Conservation (phyloP, 2,113 vertebrate species). For the Heteronetta atricapilla region DNA sequence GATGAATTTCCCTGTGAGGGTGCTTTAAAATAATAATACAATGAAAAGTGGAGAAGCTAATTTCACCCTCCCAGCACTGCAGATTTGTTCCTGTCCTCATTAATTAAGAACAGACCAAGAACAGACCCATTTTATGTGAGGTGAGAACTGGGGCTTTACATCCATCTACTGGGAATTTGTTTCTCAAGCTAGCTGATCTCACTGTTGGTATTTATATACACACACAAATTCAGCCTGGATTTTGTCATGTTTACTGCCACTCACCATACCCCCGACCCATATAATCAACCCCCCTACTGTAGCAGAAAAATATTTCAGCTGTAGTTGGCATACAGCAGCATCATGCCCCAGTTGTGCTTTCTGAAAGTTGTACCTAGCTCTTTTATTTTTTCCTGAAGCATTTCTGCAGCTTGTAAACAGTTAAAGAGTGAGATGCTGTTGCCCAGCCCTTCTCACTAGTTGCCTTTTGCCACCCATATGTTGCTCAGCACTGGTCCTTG, state of each 20-base stretch:
- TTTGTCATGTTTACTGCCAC: not conserved
- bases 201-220: not conserved
- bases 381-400: not conserved
- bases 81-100: not conserved
- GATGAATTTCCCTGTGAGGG: not conserved
- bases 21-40: not conserved
- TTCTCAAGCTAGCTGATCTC: not conserved
- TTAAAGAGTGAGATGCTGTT: not conserved
- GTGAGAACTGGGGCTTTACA: not conserved
- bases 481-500: not conserved
- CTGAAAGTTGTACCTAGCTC: not conserved
- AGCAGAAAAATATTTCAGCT: not conserved
- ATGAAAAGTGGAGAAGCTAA: not conserved
- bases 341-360: not conserved
- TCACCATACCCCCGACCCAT: fast-evolving
- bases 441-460: not conserved
- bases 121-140: not conserved
- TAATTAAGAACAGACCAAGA: not conserved
- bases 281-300: not conserved
- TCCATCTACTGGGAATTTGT: not conserved
- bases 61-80: not conserved
- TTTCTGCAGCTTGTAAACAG: not conserved
- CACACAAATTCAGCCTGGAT: not conserved
- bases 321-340: not conserved
- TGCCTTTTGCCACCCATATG: not conserved